phyloP scores from a whole-genome alignment of 1,140 invertebrate species.

The Prorops nasuta region DNA sequence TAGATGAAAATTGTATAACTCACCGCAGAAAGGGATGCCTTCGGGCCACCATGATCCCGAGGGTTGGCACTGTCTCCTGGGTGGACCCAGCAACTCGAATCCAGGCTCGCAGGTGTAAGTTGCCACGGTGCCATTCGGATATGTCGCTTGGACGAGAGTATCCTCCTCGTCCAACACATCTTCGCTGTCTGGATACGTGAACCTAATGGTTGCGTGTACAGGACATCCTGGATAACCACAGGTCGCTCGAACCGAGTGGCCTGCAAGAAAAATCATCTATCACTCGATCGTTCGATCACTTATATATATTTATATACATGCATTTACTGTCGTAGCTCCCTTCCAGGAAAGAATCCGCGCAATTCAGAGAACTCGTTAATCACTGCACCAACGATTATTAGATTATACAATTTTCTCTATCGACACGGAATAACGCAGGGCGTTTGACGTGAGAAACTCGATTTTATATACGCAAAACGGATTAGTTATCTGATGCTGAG shows the following conservation, averaged over 20 bases:
- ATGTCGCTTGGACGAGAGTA: constrained; percentile 52
- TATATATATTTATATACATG: too few species aligned
- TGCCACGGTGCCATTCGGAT: constrained; percentile 70
- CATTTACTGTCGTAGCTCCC: too few species aligned
- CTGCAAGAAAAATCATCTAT: constrained; percentile 33
- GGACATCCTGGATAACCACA: constrained; percentile 93
- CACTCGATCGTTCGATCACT: too few species aligned
- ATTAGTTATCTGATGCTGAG: too few species aligned
- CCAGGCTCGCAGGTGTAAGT: constrained; percentile 87
- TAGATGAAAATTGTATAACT: constrained; percentile 60
- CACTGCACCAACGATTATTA: too few species aligned
- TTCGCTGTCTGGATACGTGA: constrained; percentile 57
- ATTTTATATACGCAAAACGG: too few species aligned
- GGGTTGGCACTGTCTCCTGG: constrained; percentile 70
- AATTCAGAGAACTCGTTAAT: too few species aligned
- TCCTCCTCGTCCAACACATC: constrained; percentile 52
- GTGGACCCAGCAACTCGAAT: constrained; percentile 86
- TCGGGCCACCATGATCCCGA: constrained; percentile 85
- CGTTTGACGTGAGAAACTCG: too few species aligned
- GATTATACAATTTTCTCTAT: too few species aligned
- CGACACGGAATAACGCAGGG: too few species aligned
- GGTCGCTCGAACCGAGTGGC: constrained; percentile 22
- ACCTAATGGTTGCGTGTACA: constrained; percentile 78
- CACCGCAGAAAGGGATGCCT: constrained; percentile 92
- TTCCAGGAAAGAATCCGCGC: too few species aligned